Evolutionary conservation across 1,140 invertebrate species (phyloP), one percentile per base, ranked within the genome.

Genomic region (Bombus ignitus): DNA sequence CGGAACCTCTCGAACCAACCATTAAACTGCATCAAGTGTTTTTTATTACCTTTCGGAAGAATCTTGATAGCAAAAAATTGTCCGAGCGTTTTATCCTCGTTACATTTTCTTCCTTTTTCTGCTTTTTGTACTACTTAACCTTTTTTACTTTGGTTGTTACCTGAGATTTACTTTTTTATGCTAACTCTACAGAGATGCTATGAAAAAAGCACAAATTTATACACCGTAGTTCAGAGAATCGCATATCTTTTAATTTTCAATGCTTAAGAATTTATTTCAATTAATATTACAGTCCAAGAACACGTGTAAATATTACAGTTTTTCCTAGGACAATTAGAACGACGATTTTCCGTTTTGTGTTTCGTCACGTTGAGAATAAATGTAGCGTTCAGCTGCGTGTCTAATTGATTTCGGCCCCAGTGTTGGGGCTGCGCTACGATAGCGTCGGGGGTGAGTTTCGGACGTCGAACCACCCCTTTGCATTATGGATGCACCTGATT

Each of bases 401-500:
- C 93, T 92, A 95, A 95, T 95, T 92, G 94, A 94, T 94, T 95
- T 84, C 81, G 87, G 81, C 77, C 85, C 82, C 71, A 86, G 66
- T 72, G n/a, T 57, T n/a, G 53, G 77, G 39, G 65, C 39, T n/a
- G 15, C 35, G 71, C 28, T 57, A 87, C 35, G 86, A 47, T 47
- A 47, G 65, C 78, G 65, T 35, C 53, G 57, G 83, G 81, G 79
- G 32, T 39, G 78, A 79, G 28, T 80, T 81, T 83, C 74, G 79
- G 57, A 73, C 81, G 65, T 47, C 87, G 68, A 59, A 25, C 72
- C 89, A 90, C 87, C 89, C 81, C 83, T 88, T 90, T 92, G 87
- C 92, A 95, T 94, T 94, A 94, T 93, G 91, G 91, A 92, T 93
- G 92, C 94, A 94, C 92, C 92, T 93, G 94, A 95, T 95, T 95